Conservation (phyloP, 2,888 invertebrate genomes). For the Lycophotia porphyrea region DNA sequence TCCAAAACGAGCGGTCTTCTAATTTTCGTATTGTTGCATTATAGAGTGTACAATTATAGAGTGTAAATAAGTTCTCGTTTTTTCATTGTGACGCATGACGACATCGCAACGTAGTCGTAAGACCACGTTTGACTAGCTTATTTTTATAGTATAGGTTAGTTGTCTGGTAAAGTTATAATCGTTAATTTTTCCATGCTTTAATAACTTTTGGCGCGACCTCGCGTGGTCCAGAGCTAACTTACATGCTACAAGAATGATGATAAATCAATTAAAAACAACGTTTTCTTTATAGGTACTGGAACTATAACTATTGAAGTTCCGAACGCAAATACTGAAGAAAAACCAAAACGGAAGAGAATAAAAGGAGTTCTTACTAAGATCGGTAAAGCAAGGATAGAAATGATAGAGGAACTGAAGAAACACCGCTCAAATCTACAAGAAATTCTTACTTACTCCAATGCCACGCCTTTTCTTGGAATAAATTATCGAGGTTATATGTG, state of each 20-base stretch:
- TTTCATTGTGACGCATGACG: not conserved
- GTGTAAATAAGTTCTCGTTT: too few species aligned
- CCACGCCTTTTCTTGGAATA: constrained; percentile 70
- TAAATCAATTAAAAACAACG: constrained; percentile 32
- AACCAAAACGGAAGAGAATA: constrained; percentile 4
- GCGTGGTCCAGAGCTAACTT: not conserved
- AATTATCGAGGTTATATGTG: constrained; percentile 70
- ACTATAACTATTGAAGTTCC: constrained; percentile 2
- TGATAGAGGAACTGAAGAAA: constrained; percentile 26
- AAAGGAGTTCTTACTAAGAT: constrained; percentile 2
- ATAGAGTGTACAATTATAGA: too few species aligned
- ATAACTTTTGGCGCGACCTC: not conserved
- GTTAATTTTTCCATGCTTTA: not conserved
- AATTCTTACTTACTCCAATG: constrained; percentile 66
- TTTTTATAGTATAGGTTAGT: not conserved
- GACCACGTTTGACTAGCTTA: not conserved
- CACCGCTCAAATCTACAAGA: constrained; percentile 34
- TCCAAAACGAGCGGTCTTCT: not conserved
- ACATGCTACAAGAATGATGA: not conserved
- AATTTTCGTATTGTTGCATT: too few species aligned
- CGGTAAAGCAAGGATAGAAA: constrained; percentile 9
- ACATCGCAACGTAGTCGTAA: too few species aligned
- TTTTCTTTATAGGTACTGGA: constrained; percentile 53
- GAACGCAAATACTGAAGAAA: not conserved
- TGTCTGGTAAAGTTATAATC: not conserved